phyloP scores from a whole-genome alignment of 1,140 invertebrate genomes.

The Acromyrmex echinatior region DNA sequence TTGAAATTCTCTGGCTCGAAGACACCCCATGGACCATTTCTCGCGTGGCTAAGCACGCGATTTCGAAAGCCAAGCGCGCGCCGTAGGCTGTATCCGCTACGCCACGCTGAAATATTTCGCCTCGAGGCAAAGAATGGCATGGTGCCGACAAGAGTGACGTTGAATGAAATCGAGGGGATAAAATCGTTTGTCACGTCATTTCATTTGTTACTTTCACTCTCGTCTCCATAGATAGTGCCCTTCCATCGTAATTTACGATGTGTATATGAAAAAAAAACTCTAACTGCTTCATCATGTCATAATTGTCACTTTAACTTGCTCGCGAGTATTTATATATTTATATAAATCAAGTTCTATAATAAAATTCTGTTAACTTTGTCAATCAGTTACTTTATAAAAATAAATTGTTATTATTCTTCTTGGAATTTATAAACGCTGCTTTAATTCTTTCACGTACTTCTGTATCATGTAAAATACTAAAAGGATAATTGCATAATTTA shows the following conservation, averaged over 20 bases:
- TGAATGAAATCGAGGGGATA: conserved; percentile 71
- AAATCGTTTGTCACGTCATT: conserved; percentile 70
- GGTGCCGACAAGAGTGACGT: conserved; percentile 55
- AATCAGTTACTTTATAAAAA: background rate
- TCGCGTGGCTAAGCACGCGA: conserved; percentile 73
- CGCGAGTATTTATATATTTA: background rate
- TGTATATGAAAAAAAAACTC: background rate
- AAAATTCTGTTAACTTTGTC: background rate
- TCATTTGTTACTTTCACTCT: conserved; percentile 62
- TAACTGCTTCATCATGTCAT: background rate
- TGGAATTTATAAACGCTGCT: background rate
- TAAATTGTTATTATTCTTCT: background rate
- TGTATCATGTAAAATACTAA: background rate
- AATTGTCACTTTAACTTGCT: background rate
- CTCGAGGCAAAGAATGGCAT: conserved; percentile 62
- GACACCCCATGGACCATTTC: conserved; percentile 74
- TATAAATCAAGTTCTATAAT: background rate
- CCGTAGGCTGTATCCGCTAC: conserved; percentile 54
- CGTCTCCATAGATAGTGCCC: background rate
- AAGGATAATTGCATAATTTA: conserved; percentile 1
- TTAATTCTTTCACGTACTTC: background rate
- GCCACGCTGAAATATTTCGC: conserved; percentile 63
- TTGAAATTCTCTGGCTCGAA: conserved; percentile 69
- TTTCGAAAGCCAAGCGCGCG: conserved; percentile 63
- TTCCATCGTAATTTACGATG: conserved; percentile 3